Conservation (phyloP, 2,888 invertebrate genomes). For the Amblyjoppa proteus region DNA sequence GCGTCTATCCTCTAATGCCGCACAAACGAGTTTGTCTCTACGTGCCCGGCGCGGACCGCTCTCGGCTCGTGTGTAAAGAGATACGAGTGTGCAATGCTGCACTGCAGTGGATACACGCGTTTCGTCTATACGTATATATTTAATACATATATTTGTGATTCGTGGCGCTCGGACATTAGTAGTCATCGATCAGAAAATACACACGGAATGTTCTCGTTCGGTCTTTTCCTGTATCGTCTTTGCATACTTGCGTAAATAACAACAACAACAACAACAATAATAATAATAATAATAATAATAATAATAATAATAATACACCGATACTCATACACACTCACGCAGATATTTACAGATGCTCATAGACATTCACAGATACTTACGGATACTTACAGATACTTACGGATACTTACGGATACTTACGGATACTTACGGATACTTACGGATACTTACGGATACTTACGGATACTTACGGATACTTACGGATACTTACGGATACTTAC, state of each 20-base stretch:
- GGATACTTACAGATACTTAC: no score
- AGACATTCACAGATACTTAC: no score
- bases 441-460: no score
- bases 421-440: no score
- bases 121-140: neutral
- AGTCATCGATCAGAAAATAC: slow-evolving; percentile 63
- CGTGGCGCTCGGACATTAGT: slow-evolving; percentile 1
- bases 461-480: no score
- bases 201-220: slow-evolving; percentile 9
- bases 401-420: no score
- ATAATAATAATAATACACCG: no score
- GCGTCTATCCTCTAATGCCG: slow-evolving; percentile 39
- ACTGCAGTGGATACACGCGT: neutral
- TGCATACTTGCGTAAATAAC: neutral
- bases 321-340: no score
- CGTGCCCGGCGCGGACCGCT: neutral
- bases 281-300: no score
- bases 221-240: neutral
- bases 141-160: neutral
- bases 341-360: no score
- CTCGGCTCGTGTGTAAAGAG: neutral
- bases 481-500: no score
- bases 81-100: slow-evolving; percentile 14
- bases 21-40: neutral
- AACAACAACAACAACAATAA: no score